Evolutionary conservation across 2,797 vertebrate species (phyloP).

Genomic region (Bovichtus variegatus): DNA sequence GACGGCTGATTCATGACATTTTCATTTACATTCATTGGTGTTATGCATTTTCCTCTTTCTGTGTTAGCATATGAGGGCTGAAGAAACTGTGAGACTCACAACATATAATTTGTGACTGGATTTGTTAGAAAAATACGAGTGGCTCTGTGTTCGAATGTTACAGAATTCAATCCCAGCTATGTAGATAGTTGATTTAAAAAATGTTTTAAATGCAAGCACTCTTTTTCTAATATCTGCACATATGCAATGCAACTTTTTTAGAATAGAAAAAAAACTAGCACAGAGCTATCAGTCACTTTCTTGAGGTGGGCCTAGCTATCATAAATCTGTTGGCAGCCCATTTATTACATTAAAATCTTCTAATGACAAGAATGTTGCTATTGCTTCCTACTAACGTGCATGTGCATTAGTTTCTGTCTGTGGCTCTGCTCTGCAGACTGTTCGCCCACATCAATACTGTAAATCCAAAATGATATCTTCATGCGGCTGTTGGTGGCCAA

Average conservation of each 20-base stretch:
- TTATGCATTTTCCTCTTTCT: slow-evolving; percentile 35
- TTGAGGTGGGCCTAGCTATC: background rate
- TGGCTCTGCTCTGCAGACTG: background rate
- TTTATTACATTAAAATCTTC: slow-evolving; percentile 9
- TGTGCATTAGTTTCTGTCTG: slow-evolving; percentile 7
- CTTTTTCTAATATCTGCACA: background rate
- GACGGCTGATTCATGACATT: slow-evolving; percentile 55
- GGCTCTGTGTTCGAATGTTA: background rate
- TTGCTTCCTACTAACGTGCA: background rate
- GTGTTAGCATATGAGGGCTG: background rate
- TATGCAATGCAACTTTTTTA: slow-evolving; percentile 3
- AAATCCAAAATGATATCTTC: background rate
- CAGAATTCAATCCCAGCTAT: background rate
- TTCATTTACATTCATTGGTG: slow-evolving; percentile 38
- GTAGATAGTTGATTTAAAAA: background rate
- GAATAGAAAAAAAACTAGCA: background rate
- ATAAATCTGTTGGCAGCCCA: background rate
- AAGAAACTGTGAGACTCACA: background rate
- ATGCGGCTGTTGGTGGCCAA: background rate
- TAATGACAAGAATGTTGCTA: background rate
- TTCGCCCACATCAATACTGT: background rate
- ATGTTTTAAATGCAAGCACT: background rate
- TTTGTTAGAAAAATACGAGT: background rate
- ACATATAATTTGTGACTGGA: slow-evolving; percentile 10
- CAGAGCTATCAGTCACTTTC: background rate